Base-by-base conservation (phyloP, 2,113 vertebrate species). In the Thamnaconus septentrionalis region DNA sequence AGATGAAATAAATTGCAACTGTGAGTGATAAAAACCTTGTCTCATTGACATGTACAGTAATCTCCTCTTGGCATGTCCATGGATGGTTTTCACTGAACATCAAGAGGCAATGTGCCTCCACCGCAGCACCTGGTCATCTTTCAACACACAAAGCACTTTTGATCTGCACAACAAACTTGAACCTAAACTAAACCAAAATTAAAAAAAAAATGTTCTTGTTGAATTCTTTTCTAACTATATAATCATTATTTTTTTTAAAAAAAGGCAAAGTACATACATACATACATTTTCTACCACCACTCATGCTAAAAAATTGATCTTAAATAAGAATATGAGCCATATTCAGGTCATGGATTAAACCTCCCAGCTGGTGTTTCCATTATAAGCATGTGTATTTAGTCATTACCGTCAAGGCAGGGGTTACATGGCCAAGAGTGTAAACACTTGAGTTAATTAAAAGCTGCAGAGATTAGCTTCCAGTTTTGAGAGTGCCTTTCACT, bases 391-490 rank as follows among this genome's bases (percentile, higher is more conserved):
- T 66, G 52, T 59, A 66, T 46, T 41, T 45, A 43, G 8, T 44
- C 6, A n/a, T 5, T 66, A 54, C 69, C 60, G 80, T 58, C 63
- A 79, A 78, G 50, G 66, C 55, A 55, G 41, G 46, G 48, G 68
- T 74, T 56, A 70, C 76, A 67, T 73, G 66, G 56, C 53, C 64
- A 53, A 59, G 41, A 63, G 61, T 58, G 60, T 69, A 80, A 51
- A 53, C 56, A 73, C 73, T 47, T 60, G 55, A 84, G 80, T 78
- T 76, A 68, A 86, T 78, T 80, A 73, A 50, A 73, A 75, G 69
- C 57, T 65, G 47, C 57, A 66, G 54, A 80, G 69, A 85, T 79
- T 77, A 78, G 49, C 61, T 59, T 58, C 6, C 61, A 51, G 56
- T 47, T 69, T 69, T 67, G 53, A 72, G 71, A 74, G 64, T 67